Evolutionary conservation across 2,888 invertebrate species (phyloP), one percentile per base, ranked within the genome.

Genomic region (Camptogramma bilineatum): DNA sequence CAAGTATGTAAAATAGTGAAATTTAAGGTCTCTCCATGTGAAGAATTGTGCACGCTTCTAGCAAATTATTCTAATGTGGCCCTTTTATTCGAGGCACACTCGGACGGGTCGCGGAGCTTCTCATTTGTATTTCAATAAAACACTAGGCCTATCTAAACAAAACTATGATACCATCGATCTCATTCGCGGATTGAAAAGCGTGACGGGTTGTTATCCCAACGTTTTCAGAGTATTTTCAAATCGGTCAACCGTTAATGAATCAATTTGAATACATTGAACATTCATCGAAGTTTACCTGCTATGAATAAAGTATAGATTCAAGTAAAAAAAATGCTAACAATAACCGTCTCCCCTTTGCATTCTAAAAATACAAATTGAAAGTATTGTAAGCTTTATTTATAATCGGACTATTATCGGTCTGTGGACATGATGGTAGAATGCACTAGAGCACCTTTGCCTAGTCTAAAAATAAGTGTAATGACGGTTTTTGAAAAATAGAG

Each of bases 91-190:
- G 87, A 84, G 73, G 87, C 93, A 93, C 93, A 90, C 82, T 80
- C 85, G 75, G 66, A 76, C 79, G 89, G 90, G 89, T 87, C 86
- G 84, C 79, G 77, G 77, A 80, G 74, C 82, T 81, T 84, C 83
- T 91, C 91, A 91, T 93, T 92, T 91, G 91, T 91, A 86, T 91
- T 91, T 91, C 91, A 90, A 92, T 93, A 91, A 91, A 90, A 89
- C 81, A 88, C 91, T 88, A 89, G 83, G 86, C 91, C 91, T 91
- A 90, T 90, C 86, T 90, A 92, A 92, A 91, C 87, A 91, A 80
- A 77, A 77, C 84, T 84, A 84, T 85, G 81, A 88, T 85, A 85
- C 77, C 71, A 66, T 62, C 66, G 47, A 62, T 54, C 62, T 48
- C 42, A 31, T 28, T 71, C 62, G 67, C 69, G 70, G 72, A 74